phyloP scores from a whole-genome alignment of 53 echinoderm and acorn worm genomes.

The Arbacia lixula region DNA sequence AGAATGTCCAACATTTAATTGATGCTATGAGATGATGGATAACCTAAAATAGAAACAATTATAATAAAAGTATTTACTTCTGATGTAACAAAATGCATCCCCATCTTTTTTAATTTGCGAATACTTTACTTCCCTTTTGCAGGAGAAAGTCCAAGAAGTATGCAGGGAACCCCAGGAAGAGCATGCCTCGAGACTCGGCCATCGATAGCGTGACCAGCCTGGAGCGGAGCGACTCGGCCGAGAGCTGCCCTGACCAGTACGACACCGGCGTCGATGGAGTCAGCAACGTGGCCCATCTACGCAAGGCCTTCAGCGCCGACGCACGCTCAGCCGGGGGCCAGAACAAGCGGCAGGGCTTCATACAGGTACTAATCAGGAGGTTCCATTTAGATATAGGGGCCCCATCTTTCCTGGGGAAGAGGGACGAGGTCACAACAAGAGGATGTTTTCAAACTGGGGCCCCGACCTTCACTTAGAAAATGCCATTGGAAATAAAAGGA shows the following conservation, averaged over 20 bases:
- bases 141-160: constrained; percentile 77
- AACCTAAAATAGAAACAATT: too few relatives aligned
- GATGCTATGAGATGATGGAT: too few relatives aligned
- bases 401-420: too few relatives aligned
- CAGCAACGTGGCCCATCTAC: constrained; percentile 65
- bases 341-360: constrained; percentile 48
- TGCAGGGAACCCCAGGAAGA: constrained; percentile 32
- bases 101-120: too few relatives aligned
- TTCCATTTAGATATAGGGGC: too few relatives aligned
- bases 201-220: constrained; percentile 65
- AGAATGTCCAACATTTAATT: too few relatives aligned
- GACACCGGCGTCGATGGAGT: constrained; percentile 22
- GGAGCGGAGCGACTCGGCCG: constrained; percentile 65
- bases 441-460: too few relatives aligned
- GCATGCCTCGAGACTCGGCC: constrained; percentile 67
- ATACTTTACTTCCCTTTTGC: not conserved
- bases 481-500: too few relatives aligned
- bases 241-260: constrained; percentile 62
- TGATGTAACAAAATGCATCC: too few relatives aligned
- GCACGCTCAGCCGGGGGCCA: constrained; percentile 20
- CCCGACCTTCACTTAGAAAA: too few relatives aligned
- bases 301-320: constrained; percentile 81
- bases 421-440: too few relatives aligned
- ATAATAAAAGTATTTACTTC: too few relatives aligned
- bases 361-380: constrained; percentile 45